Percentiles rank a stretch among this genome's conserved stretches.
These are phyloP conservation scores for Oceanodroma tethys DNA, from an alignment of 2,113 vertebrate genomes.

Conservation along the genomic window DNA sequence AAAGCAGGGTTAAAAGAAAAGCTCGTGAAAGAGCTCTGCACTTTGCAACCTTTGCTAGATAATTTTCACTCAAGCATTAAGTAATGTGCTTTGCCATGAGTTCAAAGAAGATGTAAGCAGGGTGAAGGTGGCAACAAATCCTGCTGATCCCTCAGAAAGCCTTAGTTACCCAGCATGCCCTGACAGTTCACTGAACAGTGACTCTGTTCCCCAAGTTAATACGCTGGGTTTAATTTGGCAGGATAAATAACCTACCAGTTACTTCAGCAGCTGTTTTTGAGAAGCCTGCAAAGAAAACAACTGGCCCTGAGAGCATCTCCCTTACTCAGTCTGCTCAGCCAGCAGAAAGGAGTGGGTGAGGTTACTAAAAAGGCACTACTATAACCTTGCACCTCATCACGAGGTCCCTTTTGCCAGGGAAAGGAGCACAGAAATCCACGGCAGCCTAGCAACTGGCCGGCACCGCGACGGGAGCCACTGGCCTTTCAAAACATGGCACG, in stretches of 20 bases:
- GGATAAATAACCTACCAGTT: background rate
- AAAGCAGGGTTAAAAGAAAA: background rate
- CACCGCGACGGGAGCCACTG: background rate
- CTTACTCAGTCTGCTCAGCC: background rate
- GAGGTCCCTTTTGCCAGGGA: background rate
- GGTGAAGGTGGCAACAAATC: background rate
- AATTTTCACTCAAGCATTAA: background rate
- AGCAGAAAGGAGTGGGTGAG: background rate
- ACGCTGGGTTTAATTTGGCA: background rate
- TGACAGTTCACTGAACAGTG: background rate
- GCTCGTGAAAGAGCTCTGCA: background rate
- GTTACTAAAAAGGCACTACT: background rate
- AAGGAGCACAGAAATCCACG: background rate
- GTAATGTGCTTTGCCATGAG: background rate
- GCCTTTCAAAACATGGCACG: background rate
- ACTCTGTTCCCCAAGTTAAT: background rate
- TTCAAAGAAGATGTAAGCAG: background rate
- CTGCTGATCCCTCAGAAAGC: background rate
- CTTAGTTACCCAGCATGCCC: background rate
- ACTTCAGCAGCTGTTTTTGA: background rate
- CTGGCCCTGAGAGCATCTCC: background rate
- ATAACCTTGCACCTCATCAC: background rate
- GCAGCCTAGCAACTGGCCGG: conserved; percentile 26
- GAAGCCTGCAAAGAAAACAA: background rate
- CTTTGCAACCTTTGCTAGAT: background rate